phyloP scores from a whole-genome alignment of 2,888 invertebrate genomes.

The Heliconius cydno region DNA sequence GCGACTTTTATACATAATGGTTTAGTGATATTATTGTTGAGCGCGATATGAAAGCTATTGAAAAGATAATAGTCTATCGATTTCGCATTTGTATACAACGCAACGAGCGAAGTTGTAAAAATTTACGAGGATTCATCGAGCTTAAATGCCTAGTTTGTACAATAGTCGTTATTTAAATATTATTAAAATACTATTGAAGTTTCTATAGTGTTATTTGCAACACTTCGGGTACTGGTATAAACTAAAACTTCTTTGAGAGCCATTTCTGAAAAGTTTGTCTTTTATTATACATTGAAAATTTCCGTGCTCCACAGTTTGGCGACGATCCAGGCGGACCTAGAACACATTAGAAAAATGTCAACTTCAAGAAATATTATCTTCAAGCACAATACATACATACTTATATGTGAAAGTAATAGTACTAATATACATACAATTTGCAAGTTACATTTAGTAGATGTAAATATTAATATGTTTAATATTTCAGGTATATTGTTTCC shows the following conservation, averaged over 20 bases:
- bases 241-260: conserved; percentile 30
- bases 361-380: conserved; percentile 12
- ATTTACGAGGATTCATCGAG: conserved; percentile 39
- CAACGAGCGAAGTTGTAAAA: conserved; percentile 42
- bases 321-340: conserved; percentile 19
- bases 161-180: conserved; percentile 31
- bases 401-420: background rate
- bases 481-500: background rate
- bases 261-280: conserved; percentile 27
- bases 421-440: background rate
- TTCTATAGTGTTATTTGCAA: conserved; percentile 22
- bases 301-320: conserved; percentile 25
- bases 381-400: background rate
- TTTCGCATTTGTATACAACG: conserved; percentile 46
- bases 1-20: conserved; percentile 11
- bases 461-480: background rate
- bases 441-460: background rate
- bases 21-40: conserved; percentile 20
- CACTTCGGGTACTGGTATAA: conserved; percentile 20
- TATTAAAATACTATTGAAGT: conserved; percentile 32
- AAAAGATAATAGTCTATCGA: conserved; percentile 37
- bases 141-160: conserved; percentile 29
- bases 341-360: conserved; percentile 26
- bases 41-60: conserved; percentile 33
- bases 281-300: conserved; percentile 28